These are phyloP conservation scores for Pherbina coryleti DNA, from an alignment of 2,888 invertebrate species.

Conservation along the genomic window DNA sequence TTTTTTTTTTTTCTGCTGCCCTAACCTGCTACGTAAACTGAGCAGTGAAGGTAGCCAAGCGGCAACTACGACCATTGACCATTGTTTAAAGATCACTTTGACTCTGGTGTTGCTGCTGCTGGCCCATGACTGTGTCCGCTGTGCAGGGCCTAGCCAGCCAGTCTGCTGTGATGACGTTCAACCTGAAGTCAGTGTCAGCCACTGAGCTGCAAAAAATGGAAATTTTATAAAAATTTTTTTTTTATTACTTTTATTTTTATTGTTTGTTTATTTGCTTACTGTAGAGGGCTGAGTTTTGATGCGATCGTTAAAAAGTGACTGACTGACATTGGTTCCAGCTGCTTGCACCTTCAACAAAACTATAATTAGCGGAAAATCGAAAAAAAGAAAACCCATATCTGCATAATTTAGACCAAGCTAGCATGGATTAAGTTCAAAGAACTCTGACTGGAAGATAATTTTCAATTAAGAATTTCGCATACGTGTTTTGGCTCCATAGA, in stretches of 20 bases:
- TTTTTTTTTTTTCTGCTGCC: not conserved
- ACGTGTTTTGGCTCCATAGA: not conserved
- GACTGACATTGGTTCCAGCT: conserved; percentile 58
- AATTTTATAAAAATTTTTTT: not conserved
- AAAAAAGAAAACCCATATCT: not conserved
- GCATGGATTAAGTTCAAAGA: not conserved
- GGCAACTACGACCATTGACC: conserved; percentile 25
- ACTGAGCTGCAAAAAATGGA: not conserved
- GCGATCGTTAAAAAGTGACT: not conserved
- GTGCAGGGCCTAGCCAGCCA: not conserved
- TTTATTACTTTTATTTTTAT: not conserved
- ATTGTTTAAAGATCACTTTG: not conserved
- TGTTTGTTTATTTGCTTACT: too few relatives aligned
- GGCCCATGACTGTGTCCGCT: too few relatives aligned
- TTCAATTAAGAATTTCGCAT: not conserved
- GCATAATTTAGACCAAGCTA: too few relatives aligned
- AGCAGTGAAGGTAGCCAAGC: conserved; percentile 30
- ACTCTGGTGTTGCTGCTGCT: not conserved
- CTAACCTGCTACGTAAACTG: not conserved
- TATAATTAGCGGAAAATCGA: not conserved
- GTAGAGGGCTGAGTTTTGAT: not conserved
- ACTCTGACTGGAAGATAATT: not conserved
- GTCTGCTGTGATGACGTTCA: not conserved
- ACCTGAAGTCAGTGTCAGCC: not conserved
- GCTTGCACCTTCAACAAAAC: conserved; percentile 24